phyloP scores from a whole-genome alignment of 2,113 vertebrate genomes.

The Globicephala melas region DNA sequence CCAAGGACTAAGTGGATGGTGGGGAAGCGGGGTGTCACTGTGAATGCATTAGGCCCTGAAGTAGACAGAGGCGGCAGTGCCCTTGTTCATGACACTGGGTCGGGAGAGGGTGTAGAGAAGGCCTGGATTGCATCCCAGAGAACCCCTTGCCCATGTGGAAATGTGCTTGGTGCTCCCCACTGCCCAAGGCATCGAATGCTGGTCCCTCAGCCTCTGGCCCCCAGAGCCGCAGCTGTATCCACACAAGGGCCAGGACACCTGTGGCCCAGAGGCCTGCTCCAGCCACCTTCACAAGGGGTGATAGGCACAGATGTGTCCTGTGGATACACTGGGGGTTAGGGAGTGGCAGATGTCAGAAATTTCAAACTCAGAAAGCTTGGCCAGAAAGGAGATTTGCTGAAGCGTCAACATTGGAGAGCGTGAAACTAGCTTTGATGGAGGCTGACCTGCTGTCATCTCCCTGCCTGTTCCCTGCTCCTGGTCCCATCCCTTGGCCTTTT shows the following conservation, averaged over 20 bases:
- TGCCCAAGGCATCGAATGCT: not conserved
- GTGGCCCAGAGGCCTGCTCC: not conserved
- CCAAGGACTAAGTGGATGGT: not conserved
- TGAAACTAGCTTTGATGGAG: not conserved
- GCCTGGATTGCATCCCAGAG: not conserved
- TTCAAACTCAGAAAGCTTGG: slow-evolving; percentile 26
- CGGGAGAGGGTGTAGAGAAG: not conserved
- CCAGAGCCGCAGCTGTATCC: not conserved
- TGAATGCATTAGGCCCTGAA: not conserved
- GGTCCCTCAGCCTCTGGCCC: not conserved
- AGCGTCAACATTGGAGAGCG: not conserved
- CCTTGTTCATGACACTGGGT: not conserved
- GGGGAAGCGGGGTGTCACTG: not conserved
- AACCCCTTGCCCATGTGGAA: not conserved
- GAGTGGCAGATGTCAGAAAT: slow-evolving; percentile 24
- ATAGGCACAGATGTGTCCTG: not conserved
- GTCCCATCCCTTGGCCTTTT: not conserved
- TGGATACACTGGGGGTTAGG: not conserved
- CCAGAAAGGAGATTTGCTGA: slow-evolving; percentile 28
- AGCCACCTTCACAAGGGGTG: not conserved
- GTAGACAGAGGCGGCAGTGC: not conserved
- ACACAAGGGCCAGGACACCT: not conserved
- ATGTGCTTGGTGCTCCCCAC: not conserved
- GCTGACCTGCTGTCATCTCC: not conserved
- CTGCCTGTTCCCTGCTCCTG: not conserved